Conservation (phyloP, 2,888 invertebrate genomes). For the Orthosia gracilis region DNA sequence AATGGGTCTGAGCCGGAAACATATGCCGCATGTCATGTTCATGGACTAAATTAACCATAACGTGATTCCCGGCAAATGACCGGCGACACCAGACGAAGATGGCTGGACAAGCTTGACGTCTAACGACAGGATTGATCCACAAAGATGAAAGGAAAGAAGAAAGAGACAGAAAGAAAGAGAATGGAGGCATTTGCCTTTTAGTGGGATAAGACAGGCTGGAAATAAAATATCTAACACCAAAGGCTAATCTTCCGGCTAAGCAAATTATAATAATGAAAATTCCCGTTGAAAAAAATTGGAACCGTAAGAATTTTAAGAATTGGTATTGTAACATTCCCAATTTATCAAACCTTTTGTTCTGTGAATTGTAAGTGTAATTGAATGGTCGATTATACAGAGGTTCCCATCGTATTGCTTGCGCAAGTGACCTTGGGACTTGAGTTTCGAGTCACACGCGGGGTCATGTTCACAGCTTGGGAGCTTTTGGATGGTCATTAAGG, state of each 20-base stretch:
- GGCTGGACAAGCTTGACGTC: too few species aligned
- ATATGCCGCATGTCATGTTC: too few species aligned
- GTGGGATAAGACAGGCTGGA: too few species aligned
- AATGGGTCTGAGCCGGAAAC: too few species aligned
- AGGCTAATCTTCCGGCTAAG: background rate
- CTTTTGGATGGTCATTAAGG: constrained; percentile 55
- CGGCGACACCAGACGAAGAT: too few species aligned
- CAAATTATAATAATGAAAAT: constrained; percentile 10
- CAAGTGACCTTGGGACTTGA: constrained; percentile 73
- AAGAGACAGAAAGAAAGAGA: too few species aligned
- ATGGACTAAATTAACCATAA: too few species aligned
- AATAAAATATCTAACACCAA: background rate
- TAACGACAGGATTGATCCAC: too few species aligned
- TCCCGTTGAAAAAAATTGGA: constrained; percentile 12
- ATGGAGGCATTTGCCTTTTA: too few species aligned
- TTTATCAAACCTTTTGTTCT: constrained; percentile 52
- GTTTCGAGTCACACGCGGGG: constrained; percentile 53
- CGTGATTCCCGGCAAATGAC: too few species aligned
- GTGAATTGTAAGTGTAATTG: constrained; percentile 54
- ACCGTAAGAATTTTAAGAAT: constrained; percentile 33
- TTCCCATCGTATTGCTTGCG: constrained; percentile 74
- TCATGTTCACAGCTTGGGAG: constrained; percentile 56
- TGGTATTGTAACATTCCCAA: constrained; percentile 36
- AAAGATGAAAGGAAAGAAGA: too few species aligned
- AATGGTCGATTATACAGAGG: constrained; percentile 64